These are phyloP conservation scores for Odontamblyopus rebecca DNA, from an alignment of 2,797 vertebrate genomes.

Conservation along the genomic window DNA sequence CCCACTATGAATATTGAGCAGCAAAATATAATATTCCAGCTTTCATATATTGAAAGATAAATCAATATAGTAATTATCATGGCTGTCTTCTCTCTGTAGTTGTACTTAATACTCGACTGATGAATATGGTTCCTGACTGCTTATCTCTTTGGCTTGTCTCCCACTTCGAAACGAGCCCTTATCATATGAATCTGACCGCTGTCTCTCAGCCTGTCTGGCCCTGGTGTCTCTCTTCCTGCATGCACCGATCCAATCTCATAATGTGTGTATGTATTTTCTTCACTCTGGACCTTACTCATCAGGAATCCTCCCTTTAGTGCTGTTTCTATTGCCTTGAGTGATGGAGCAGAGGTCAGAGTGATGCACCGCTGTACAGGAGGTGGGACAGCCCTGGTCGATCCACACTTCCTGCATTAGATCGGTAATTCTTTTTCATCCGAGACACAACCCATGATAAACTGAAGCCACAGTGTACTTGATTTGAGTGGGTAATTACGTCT, in stretches of 20 bases:
- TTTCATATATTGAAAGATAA: no score
- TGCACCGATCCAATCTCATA: constrained; percentile 5
- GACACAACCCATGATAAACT: constrained; percentile 24
- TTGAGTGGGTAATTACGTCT: constrained; percentile 13
- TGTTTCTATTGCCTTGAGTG: background rate
- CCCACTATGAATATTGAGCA: no score
- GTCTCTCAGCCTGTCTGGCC: constrained; percentile 9
- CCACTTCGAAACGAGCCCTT: constrained; percentile 25
- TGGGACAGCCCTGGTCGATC: constrained; percentile 17
- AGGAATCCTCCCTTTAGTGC: background rate
- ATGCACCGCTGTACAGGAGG: background rate
- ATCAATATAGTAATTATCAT: no score
- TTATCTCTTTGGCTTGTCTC: constrained; percentile 36
- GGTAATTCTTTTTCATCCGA: constrained; percentile 25
- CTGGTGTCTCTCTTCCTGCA: constrained; percentile 31
- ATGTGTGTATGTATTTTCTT: constrained; percentile 4
- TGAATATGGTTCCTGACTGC: background rate
- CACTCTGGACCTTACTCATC: background rate
- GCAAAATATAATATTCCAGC: no score
- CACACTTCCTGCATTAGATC: constrained; percentile 25
- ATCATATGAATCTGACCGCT: constrained; percentile 39
- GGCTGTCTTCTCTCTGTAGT: constrained; percentile 14
- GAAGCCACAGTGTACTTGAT: constrained; percentile 14
- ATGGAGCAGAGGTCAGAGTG: constrained; percentile 16
- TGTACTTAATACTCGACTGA: constrained; percentile 29